Evolutionary conservation across 2,113 vertebrate genomes (phyloP).

Genomic region (Lota lota): DNA sequence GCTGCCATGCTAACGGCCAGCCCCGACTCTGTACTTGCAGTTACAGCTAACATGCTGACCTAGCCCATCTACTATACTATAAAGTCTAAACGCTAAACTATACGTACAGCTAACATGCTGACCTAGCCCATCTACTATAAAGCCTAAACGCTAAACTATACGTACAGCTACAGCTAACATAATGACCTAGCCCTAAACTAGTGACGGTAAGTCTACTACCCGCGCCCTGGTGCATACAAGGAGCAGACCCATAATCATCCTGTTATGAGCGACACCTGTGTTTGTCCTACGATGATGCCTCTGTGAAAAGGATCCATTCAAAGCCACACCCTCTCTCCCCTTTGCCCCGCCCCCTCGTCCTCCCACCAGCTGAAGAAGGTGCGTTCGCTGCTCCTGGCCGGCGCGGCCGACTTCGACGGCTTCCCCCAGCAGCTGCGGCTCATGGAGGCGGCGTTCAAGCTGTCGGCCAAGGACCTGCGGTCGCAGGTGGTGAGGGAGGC

Average conservation of each 20-base stretch:
- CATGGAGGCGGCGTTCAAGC: slow-evolving; percentile 88
- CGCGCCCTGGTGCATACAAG: too few species aligned
- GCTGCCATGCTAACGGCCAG: background rate
- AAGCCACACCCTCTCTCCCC: background rate
- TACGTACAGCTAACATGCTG: background rate
- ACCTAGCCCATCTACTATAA: background rate
- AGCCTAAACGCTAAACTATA: background rate
- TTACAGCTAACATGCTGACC: background rate
- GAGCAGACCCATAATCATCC: too few species aligned
- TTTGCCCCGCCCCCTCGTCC: background rate
- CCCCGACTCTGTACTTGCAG: background rate
- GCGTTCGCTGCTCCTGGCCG: slow-evolving; percentile 86
- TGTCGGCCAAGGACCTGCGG: slow-evolving; percentile 91
- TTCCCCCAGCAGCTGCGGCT: slow-evolving; percentile 89
- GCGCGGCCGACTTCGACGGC: slow-evolving; percentile 85
- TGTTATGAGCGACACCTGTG: too few species aligned
- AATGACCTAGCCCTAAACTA: background rate
- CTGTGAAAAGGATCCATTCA: background rate
- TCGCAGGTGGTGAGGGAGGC: slow-evolving; percentile 96
- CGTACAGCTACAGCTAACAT: background rate
- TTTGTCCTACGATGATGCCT: background rate
- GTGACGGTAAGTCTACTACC: too few species aligned
- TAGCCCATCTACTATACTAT: background rate
- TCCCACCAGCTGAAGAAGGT: slow-evolving; percentile 87
- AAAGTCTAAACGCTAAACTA: background rate